phyloP scores from a whole-genome alignment of 2,113 vertebrate genomes.

The Aythya baeri region DNA sequence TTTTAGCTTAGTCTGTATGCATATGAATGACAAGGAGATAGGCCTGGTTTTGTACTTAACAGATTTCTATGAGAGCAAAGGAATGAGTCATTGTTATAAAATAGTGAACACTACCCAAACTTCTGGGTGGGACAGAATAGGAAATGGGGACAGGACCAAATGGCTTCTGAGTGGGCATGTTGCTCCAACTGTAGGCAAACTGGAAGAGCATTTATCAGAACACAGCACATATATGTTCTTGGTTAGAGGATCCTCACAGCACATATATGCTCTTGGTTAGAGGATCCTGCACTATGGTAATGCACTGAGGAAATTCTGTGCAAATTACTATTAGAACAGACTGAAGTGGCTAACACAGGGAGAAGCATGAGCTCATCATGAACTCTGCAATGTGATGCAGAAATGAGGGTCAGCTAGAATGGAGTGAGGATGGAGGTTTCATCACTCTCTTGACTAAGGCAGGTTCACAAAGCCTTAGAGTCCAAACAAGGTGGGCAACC shows the following conservation, averaged over 20 bases:
- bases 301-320: background rate
- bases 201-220: background rate
- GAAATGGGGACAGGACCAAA: background rate
- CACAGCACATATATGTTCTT: background rate
- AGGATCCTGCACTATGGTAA: background rate
- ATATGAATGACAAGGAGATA: background rate
- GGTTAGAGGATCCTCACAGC: background rate
- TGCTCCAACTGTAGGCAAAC: background rate
- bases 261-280: background rate
- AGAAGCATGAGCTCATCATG: fast-evolving
- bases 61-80: background rate
- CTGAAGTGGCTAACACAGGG: background rate
- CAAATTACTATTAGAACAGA: background rate
- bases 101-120: background rate
- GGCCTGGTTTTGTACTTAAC: background rate
- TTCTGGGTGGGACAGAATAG: background rate
- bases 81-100: background rate
- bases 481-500: background rate
- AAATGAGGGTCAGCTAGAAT: background rate
- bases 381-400: background rate
- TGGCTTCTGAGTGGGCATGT: background rate
- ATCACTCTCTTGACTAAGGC: background rate
- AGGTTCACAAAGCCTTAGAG: fast-evolving
- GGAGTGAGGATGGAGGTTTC: background rate
- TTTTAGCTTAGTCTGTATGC: background rate